Evolutionary conservation across 2,113 vertebrate species (phyloP).

Genomic region (Aleadryas rufinucha): DNA sequence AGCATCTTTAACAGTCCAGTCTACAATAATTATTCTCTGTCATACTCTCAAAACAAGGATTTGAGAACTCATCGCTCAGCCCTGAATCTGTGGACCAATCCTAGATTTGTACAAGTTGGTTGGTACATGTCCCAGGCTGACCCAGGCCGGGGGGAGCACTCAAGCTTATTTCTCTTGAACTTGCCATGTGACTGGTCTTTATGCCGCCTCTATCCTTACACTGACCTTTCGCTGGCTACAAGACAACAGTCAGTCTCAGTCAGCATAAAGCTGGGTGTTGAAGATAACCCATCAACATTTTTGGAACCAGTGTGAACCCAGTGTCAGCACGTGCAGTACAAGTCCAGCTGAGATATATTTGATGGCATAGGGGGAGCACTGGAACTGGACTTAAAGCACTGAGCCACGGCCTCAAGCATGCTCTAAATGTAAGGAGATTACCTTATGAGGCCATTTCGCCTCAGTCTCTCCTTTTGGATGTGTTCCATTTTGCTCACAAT

Average conservation of each 20-base stretch:
- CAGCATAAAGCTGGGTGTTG: background rate
- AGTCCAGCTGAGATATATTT: background rate
- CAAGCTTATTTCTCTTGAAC: background rate
- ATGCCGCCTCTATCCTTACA: background rate
- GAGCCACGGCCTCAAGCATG: background rate
- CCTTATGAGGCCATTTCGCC: slow-evolving; percentile 31
- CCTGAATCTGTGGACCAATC: background rate
- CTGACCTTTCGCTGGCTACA: background rate
- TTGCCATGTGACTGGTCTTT: background rate
- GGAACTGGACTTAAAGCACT: background rate
- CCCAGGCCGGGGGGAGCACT: background rate
- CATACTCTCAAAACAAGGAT: background rate
- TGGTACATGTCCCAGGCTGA: background rate
- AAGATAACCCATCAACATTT: background rate
- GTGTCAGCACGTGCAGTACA: background rate
- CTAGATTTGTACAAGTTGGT: background rate
- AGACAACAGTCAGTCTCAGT: background rate
- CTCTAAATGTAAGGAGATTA: background rate
- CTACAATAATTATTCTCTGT: background rate
- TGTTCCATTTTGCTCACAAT: background rate
- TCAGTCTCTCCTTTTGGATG: background rate
- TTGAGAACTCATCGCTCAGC: background rate
- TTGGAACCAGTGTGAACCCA: background rate
- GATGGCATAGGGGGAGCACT: background rate
- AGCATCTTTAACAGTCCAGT: background rate